Base-by-base conservation (phyloP, 1,140 invertebrate species). In the Scaptomyza montana region DNA sequence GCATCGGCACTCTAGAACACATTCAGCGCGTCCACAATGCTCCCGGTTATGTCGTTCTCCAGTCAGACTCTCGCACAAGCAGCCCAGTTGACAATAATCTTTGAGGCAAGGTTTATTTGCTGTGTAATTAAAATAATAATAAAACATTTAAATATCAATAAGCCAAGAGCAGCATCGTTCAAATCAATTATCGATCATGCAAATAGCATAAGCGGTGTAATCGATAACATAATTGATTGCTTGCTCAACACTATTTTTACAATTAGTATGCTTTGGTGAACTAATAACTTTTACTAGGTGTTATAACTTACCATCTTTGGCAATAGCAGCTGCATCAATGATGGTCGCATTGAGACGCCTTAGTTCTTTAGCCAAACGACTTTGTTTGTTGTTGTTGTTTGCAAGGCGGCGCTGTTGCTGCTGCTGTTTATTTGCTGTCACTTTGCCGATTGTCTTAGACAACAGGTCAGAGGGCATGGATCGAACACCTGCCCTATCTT, bases 261-360 rank as follows among this genome's bases (percentile, higher is more conserved):
- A 25, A 33, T 33, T 5, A 33, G 30, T 33, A 33, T 33, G 30
- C 30, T 33, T 25, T 25, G 21, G 30, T 33, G 3, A 0, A 5
- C 7, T 4, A 33, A 7, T n/a, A n/a, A n/a, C n/a, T 6, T 1
- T 33, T 6, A 4, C 1, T 33, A 33, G 5, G 5, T 30, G 5
- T 25, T 53, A 33, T 41, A 41, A 62, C 78, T 78, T 28, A 86
- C 81, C 82, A 51, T 81, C 70, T 30, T 81, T 76, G 16, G 75
- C 59, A n/a, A 87, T 80, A 39, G 79, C 77, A 0, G 73, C 87
- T 0, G 90, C 80, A 49, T 92, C 89, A 21, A 92, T 91, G 5
- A 92, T 90, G 4, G 90, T 92, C 9, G 91, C 91, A 74, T 92
- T 92, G n/a, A 92, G 78, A 5, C 90, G 81, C 2, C 77, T 68